Base-by-base conservation (phyloP, 2,113 vertebrate genomes). In the Butastur rufipennis region DNA sequence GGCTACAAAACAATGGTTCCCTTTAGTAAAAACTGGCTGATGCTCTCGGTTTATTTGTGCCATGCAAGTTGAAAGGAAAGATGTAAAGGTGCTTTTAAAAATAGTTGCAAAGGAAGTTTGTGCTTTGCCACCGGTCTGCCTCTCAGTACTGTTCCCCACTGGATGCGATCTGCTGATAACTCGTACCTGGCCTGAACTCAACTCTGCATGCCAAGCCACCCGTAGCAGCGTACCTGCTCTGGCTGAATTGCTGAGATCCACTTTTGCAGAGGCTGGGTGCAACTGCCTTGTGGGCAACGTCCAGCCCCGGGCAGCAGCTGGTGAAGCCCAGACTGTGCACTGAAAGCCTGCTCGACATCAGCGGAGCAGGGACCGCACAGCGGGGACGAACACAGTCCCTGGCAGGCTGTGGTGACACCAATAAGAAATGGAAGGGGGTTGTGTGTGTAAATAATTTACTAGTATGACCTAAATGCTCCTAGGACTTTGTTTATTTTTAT, bases 391-490 rank as follows among this genome's bases (percentile, higher is more conserved):
- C 4, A 3, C 6, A 0, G 62, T 52, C 55, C 79, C 74, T 66
- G 67, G 32, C 21, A 65, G 40, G 62, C 58, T 23, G 40, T 55
- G 59, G 68, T 81, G 40, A 61, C 95, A 86, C 42, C 26, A 75
- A 0, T 63, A 29, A 61, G 61, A 59, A 93, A 43, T 0, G 0
- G 86, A 58, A 91, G 15, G 47, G 42, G 23, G 13, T 45, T 17
- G 23, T 42, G 26, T 26, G 21, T 65, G 89, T 95, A 91, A 97
- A 96, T 96, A 48, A 93, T 94, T 96, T 68, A 93, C 93, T 88
- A 82, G 73, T 14, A 36, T 86, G 70, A 85, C 70, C 61, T 90
- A 85, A 91, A 88, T 21, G 62, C 65, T 85, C 36, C 63, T 73
- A 79, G 52, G 47, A 43, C 53, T 65, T 91, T 93, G 81, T 93